Evolutionary conservation across 2,888 invertebrate genomes (phyloP).

Genomic region (Pyralis farinalis): DNA sequence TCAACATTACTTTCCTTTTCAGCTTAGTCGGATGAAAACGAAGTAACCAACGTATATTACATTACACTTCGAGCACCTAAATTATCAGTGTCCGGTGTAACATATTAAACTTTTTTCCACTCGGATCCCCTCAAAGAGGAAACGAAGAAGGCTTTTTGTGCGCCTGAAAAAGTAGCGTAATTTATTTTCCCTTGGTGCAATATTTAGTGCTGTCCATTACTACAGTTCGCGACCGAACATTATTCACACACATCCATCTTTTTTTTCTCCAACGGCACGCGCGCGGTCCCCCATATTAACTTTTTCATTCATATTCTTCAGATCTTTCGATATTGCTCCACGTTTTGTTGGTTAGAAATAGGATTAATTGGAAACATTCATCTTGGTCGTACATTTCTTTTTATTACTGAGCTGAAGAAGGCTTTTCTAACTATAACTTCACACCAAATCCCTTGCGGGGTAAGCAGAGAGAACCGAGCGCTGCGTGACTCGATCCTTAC

Average conservation of each 20-base stretch:
- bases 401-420: too few species aligned
- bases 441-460: too few species aligned
- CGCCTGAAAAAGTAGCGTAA: constrained; percentile 74
- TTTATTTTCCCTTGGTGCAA: constrained; percentile 78
- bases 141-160: constrained; percentile 73
- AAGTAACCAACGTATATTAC: too few species aligned
- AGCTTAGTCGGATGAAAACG: too few species aligned
- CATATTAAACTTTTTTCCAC: constrained; percentile 70
- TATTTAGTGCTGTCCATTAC: constrained; percentile 81
- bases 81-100: constrained; percentile 43
- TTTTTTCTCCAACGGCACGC: constrained; percentile 61
- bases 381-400: background rate
- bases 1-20: too few species aligned
- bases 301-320: constrained; percentile 65
- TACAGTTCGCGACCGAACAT: constrained; percentile 78
- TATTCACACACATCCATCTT: constrained; percentile 76
- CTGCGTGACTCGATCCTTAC: too few species aligned
- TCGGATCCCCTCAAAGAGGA: constrained; percentile 58
- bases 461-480: too few species aligned
- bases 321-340: constrained; percentile 50
- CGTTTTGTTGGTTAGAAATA: constrained; percentile 28
- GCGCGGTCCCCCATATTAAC: constrained; percentile 65
- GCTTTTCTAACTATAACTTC: too few species aligned
- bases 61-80: constrained; percentile 20
- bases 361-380: constrained; percentile 21